Evolutionary conservation across 2,888 invertebrate species (phyloP).

Genomic region (Lasioglossum figueresi): DNA sequence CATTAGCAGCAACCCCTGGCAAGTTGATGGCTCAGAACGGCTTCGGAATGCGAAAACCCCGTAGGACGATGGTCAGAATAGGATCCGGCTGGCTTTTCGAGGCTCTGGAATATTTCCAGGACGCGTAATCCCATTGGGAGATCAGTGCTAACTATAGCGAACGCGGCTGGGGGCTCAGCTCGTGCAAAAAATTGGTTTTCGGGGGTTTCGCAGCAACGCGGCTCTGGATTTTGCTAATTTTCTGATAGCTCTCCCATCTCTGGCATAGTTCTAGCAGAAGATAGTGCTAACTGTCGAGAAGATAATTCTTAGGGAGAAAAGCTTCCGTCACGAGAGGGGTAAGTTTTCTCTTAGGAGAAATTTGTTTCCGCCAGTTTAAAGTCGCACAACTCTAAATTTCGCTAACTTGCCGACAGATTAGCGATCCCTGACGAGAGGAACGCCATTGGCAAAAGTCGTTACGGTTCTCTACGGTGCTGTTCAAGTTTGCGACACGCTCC

Average conservation of each 20-base stretch:
- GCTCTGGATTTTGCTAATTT: neutral
- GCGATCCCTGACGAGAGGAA: slow-evolving; percentile 25
- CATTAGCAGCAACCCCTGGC: slow-evolving; percentile 70
- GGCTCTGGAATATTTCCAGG: neutral
- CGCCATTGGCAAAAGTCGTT: slow-evolving; percentile 21
- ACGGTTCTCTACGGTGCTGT: slow-evolving; percentile 29
- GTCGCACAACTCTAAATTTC: neutral
- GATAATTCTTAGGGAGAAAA: neutral
- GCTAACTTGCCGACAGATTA: slow-evolving; percentile 27
- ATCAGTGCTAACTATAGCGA: neutral
- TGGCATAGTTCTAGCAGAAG: neutral
- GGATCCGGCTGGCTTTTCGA: slow-evolving; percentile 6
- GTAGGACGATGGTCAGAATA: slow-evolving; percentile 30
- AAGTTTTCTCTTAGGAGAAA: neutral
- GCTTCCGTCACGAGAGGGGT: neutral
- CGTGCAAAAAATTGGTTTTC: neutral
- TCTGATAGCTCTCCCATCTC: neutral
- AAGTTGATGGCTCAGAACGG: slow-evolving; percentile 62
- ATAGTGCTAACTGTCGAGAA: neutral
- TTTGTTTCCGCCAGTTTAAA: neutral
- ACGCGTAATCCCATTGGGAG: neutral
- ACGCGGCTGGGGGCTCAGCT: neutral
- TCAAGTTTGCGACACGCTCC: slow-evolving; percentile 20
- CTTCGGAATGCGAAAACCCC: slow-evolving; percentile 67
- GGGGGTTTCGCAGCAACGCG: neutral